phyloP scores from a whole-genome alignment of 2,113 vertebrate species.

The Garra rufa region DNA sequence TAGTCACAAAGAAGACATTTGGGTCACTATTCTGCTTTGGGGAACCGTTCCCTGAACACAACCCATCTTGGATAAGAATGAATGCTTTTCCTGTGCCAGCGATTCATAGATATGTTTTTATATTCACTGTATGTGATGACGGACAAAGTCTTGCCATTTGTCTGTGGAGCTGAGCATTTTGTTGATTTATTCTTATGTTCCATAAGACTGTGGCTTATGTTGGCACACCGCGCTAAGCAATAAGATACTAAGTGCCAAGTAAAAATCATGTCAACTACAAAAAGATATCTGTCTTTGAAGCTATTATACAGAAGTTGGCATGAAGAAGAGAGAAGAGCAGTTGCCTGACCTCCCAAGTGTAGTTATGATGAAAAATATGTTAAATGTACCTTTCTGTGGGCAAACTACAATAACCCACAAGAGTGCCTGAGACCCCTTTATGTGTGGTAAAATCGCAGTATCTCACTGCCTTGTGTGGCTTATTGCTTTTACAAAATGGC shows the following conservation, averaged over 20 bases:
- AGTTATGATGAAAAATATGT: neutral
- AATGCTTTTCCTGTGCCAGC: conserved; percentile 1
- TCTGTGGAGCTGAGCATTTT: conserved; percentile 28
- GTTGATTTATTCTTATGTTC: conserved; percentile 49
- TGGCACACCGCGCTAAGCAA: neutral
- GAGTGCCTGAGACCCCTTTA: neutral
- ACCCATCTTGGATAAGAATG: conserved; percentile 9
- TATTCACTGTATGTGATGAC: conserved; percentile 28
- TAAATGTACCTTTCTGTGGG: neutral
- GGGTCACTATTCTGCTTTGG: neutral
- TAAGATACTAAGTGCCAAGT: conserved; percentile 24
- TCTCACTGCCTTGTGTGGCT: neutral
- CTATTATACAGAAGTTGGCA: conserved; percentile 27
- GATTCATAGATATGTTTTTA: conserved; percentile 33
- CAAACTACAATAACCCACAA: neutral
- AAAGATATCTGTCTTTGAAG: conserved; percentile 41
- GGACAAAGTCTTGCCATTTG: conserved; percentile 38
- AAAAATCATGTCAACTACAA: conserved; percentile 21
- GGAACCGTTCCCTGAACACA: conserved; percentile 23
- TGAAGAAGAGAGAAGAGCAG: conserved; percentile 15
- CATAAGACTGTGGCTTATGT: conserved; percentile 11
- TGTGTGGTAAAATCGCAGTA: conserved; percentile 12
- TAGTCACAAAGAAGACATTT: conserved; percentile 25
- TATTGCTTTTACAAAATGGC: neutral
- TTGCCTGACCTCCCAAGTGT: conserved; percentile 8